Evolutionary conservation across 2,797 vertebrate species (phyloP), one percentile per base, ranked within the genome.

Genomic region (Ataeniobius toweri): DNA sequence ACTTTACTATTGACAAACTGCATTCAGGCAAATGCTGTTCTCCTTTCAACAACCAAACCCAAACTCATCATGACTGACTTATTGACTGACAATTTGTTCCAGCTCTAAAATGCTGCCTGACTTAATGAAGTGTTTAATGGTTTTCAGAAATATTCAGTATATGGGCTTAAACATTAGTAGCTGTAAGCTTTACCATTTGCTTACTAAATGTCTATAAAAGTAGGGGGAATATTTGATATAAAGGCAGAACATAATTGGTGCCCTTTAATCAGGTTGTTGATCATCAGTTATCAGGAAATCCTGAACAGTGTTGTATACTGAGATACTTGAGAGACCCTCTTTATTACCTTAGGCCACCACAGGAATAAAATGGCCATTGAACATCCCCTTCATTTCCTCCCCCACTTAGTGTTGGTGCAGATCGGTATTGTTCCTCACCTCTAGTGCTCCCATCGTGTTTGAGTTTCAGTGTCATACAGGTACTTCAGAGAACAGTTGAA

Each of bases 401-500:
- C 53, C 67, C 5, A 24, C 24, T 41, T 41, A 68, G 36, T 81
- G 74, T 73, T 56, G 39, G 71, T 68, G 55, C 75, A 51, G 53
- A 55, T 44, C 41, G 63, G 56, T 1, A 6, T 59, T 71, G 82
- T 61, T 72, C 63, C 71, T 68, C 68, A 58, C 75, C 58, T 76
- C 71, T 50, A 59, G 74, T 75, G 79, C 63, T 81, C 31, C 68
- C 81, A 36, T 24, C 85, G 28, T 61, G 63, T 77, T 51, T n/a
- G 67, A 20, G 73, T 44, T 76, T 71, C 75, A 82, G 77, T 46
- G 72, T 85, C 78, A 85, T 18, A 51, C 9, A 69, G 53, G 44
- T 73, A 61, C 73, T 81, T 80, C 78, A 80, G 83, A 88, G 81
- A 86, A 85, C 36, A 87, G 81, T 71, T 74, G 31, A 82, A 85